A percentile compares a stretch with the other conserved stretches of the same genome.
phyloP scores from a whole-genome alignment of 2,888 invertebrate genomes.

The Campoplex capitator region DNA sequence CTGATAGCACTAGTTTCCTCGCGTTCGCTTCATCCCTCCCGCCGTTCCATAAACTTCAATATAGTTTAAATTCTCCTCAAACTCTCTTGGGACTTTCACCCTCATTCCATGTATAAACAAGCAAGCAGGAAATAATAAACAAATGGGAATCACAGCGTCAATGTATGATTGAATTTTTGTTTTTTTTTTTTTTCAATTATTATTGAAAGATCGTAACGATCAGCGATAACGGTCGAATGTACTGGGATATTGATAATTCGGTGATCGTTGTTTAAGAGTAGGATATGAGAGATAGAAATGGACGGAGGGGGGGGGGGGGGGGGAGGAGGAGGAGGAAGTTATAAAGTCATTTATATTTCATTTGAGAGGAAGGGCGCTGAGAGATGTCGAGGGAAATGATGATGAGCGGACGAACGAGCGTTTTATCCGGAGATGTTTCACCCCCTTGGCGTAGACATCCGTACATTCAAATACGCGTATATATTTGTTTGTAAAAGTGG shows the following conservation, averaged over 20 bases:
- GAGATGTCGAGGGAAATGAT: constrained; percentile 28
- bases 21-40: constrained; percentile 41
- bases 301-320: too few relatives aligned
- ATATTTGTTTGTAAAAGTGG: constrained; percentile 40
- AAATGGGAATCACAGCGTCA: background rate
- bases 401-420: constrained; percentile 19
- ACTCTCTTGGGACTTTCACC: constrained; percentile 29
- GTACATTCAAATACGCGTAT: background rate
- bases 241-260: too few relatives aligned
- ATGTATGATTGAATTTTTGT: too few relatives aligned
- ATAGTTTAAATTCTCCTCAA: constrained; percentile 52
- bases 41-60: constrained; percentile 24
- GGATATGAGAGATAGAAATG: background rate
- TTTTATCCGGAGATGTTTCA: constrained; percentile 55
- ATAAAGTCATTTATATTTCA: constrained; percentile 15
- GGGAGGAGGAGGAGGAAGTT: background rate
- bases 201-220: too few relatives aligned
- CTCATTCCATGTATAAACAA: background rate
- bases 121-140: background rate
- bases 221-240: too few relatives aligned
- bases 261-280: too few relatives aligned
- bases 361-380: constrained; percentile 11
- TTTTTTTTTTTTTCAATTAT: too few relatives aligned
- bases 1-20: constrained; percentile 67
- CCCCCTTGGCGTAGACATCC: constrained; percentile 14